Evolutionary conservation across 2,113 vertebrate species (phyloP).

Genomic region (Anguilla japonica): DNA sequence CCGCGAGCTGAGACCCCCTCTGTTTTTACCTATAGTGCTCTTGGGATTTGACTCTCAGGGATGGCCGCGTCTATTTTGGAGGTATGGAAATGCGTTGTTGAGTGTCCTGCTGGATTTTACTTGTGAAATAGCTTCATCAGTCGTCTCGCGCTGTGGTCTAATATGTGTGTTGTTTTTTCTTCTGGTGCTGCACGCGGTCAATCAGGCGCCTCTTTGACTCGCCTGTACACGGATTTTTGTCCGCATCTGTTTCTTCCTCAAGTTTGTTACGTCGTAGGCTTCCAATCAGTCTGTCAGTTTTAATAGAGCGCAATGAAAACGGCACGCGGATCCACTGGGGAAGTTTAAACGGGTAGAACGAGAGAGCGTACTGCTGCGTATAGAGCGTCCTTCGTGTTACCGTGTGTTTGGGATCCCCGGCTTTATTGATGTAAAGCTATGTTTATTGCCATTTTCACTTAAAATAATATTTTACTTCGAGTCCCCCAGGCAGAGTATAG

Average conservation of each 20-base stretch:
- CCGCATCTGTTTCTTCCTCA: neutral
- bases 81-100: slow-evolving; percentile 71
- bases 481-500: too few relatives aligned
- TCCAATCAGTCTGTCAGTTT: neutral
- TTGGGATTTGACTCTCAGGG: slow-evolving; percentile 76
- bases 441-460: neutral
- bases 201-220: too few relatives aligned
- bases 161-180: neutral
- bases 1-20: slow-evolving; percentile 61
- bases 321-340: neutral
- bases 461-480: neutral
- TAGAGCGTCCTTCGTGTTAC: too few relatives aligned
- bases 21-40: slow-evolving; percentile 59
- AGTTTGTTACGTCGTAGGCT: neutral
- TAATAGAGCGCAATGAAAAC: neutral
- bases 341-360: too few relatives aligned
- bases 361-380: neutral
- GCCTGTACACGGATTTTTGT: neutral
- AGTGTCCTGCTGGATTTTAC: slow-evolving; percentile 35
- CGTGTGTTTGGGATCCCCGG: neutral
- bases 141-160: neutral
- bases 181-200: neutral
- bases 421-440: neutral
- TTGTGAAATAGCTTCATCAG: neutral
- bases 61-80: slow-evolving; percentile 81